Percentiles rank a stretch among this genome's conserved stretches.
Evolutionary conservation across 2,888 invertebrate genomes (phyloP).

Genomic region (Drosophila paranaensis): DNA sequence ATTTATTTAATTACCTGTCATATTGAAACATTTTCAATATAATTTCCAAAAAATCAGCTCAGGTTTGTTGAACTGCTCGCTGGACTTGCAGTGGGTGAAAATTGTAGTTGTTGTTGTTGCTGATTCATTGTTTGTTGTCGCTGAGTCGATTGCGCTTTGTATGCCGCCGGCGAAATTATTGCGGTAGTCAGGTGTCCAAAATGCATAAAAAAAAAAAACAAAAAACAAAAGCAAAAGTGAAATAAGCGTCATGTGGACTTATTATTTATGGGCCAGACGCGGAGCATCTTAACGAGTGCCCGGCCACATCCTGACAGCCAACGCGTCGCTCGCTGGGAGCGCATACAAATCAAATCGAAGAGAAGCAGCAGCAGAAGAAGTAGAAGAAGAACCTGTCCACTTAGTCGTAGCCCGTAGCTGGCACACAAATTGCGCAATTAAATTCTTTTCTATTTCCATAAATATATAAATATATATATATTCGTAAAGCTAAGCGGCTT

Average conservation of each 20-base stretch:
- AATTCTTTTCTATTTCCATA: slow-evolving; percentile 43
- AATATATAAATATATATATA: slow-evolving; percentile 30
- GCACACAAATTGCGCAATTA: slow-evolving; percentile 54
- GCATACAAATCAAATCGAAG: slow-evolving; percentile 58
- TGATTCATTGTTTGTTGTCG: slow-evolving; percentile 53
- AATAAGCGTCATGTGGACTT: slow-evolving; percentile 22
- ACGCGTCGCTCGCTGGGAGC: slow-evolving; percentile 21
- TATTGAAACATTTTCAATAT: slow-evolving; percentile 62
- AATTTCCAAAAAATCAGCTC: slow-evolving; percentile 20
- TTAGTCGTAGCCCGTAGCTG: slow-evolving; percentile 29
- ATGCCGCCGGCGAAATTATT: slow-evolving; percentile 70
- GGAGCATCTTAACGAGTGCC: slow-evolving; percentile 56
- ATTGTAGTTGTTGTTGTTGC: slow-evolving; percentile 40
- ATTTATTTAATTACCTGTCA: slow-evolving; percentile 61
- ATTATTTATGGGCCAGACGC: slow-evolving; percentile 63
- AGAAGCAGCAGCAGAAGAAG: background rate
- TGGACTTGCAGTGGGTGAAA: slow-evolving; percentile 72
- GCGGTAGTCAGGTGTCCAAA: slow-evolving; percentile 38
- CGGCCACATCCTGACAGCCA: slow-evolving; percentile 55
- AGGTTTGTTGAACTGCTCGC: slow-evolving; percentile 70
- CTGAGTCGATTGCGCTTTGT: slow-evolving; percentile 56
- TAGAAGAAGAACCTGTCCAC: slow-evolving; percentile 46
- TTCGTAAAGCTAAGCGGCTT: slow-evolving; percentile 39
- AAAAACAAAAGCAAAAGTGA: background rate
- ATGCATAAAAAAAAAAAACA: slow-evolving; percentile 33